A percentile compares a stretch with the other conserved stretches of the same genome.
These are phyloP conservation scores for Polydrusus pterygomalis DNA, from an alignment of 2,888 invertebrate genomes.

Conservation along the genomic window DNA sequence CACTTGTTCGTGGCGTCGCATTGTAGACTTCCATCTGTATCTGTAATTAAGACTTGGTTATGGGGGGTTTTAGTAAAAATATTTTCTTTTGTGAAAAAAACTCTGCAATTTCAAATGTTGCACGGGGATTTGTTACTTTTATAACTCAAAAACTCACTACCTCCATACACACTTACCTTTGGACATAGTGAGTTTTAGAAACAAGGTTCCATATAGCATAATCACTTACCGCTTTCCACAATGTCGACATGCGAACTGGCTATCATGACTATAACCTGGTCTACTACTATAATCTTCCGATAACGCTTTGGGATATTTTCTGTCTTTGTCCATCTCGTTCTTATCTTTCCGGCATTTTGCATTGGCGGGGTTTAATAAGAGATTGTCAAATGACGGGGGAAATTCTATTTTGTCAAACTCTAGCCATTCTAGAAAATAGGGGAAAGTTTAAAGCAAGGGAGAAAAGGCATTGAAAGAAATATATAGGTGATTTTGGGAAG, in stretches of 20 bases:
- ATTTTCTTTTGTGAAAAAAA: too few relatives aligned
- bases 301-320: constrained; percentile 61
- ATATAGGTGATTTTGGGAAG: not conserved
- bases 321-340: constrained; percentile 59
- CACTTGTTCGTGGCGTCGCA: constrained; percentile 82
- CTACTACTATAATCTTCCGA: constrained; percentile 62
- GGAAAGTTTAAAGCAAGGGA: constrained; percentile 9
- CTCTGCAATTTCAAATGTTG: too few relatives aligned
- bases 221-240: constrained; percentile 81
- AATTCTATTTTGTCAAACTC: constrained; percentile 67
- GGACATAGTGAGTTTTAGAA: too few relatives aligned
- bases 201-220: too few relatives aligned
- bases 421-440: constrained; percentile 67
- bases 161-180: too few relatives aligned
- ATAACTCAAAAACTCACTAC: too few relatives aligned
- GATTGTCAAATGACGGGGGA: constrained; percentile 62
- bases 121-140: too few relatives aligned
- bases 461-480: not conserved
- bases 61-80: too few relatives aligned
- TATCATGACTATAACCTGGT: constrained; percentile 72
- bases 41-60: constrained; percentile 22
- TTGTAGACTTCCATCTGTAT: constrained; percentile 90
- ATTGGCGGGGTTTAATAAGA: constrained; percentile 60
- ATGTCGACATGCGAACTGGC: constrained; percentile 85
- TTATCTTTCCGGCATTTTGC: constrained; percentile 56